Base-by-base conservation (phyloP, 2,797 vertebrate genomes). In the Taeniopygia guttata region DNA sequence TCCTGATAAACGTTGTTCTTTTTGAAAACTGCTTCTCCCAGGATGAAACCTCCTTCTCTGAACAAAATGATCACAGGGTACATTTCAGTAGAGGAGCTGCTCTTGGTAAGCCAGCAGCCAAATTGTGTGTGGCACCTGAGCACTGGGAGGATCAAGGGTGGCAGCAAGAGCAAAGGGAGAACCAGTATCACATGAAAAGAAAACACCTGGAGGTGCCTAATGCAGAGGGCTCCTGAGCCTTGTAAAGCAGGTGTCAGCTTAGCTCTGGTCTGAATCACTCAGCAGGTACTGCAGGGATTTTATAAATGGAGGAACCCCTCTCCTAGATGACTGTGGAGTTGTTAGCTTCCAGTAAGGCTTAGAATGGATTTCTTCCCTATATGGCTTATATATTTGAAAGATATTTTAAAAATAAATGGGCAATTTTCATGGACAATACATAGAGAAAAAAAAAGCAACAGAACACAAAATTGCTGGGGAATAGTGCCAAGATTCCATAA, bases 61-160 rank as follows among this genome's bases (percentile, higher is more conserved):
- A 84, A 84, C 1, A 1, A 68, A 68, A 49, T 1, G 1, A 67
- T 93, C 20, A 1, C 54, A 84, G 81, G 64, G 58, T 49, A 42
- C 55, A 6, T 91, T 94, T 96, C 73, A 55, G 80, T 30, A 21
- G 51, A 80, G 60, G 70, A 84, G 66, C 56, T 62, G 52, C 21
- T 86, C 89, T 43, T 69, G 87, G 43, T 88, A 21, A 93, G 73
- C 27, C 92, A 89, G 83, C 81, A 96, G 82, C 84, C 87, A 92
- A 68, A 82, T 3, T 46, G 34, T 52, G 68, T 20, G 34, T 75
- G 81, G 64, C 86, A 79, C 63, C 72, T 67, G 81, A 94, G 80
- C 56, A 32, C 77, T 27, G 94, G 63, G 42, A 87, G 89, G 74
- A 87, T 94, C 73, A 92, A 82, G 76, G 73, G 42, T 56, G 79